Evolutionary conservation across 2,113 vertebrate species (phyloP).

Genomic region (Sturnira hondurensis): DNA sequence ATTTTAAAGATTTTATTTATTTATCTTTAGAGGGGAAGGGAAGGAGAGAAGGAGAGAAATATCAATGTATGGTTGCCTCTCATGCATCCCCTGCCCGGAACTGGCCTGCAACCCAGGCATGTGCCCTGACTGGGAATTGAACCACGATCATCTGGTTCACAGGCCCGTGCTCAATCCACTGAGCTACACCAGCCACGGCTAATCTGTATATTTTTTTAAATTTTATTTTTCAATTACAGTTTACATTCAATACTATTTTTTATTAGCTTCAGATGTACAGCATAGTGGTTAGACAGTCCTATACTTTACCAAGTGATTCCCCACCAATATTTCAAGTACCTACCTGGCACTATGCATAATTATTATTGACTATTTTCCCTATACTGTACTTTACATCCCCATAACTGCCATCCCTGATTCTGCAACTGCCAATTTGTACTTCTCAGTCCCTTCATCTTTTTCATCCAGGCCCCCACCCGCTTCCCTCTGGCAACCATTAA

Average conservation of each 20-base stretch:
- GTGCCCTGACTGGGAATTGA: too few relatives aligned
- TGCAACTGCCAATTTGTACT: background rate
- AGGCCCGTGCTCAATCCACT: too few relatives aligned
- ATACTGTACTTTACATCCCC: background rate
- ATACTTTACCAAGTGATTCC: background rate
- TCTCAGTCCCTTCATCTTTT: background rate
- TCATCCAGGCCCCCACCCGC: background rate
- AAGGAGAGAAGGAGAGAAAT: too few relatives aligned
- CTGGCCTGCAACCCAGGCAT: too few relatives aligned
- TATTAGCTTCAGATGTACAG: background rate
- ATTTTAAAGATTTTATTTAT: too few relatives aligned
- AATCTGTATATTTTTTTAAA: background rate
- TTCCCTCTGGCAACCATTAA: background rate
- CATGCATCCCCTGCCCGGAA: too few relatives aligned
- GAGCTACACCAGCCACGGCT: too few relatives aligned
- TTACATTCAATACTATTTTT: background rate
- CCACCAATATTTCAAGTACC: background rate
- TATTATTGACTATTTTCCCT: background rate
- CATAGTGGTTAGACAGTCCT: background rate
- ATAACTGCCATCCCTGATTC: background rate
- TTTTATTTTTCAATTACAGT: background rate
- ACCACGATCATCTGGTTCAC: too few relatives aligned
- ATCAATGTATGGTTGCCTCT: too few relatives aligned
- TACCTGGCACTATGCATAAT: background rate
- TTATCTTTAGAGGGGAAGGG: too few relatives aligned